phyloP scores from a whole-genome alignment of 2,113 vertebrate species.

The Eclectus roratus region DNA sequence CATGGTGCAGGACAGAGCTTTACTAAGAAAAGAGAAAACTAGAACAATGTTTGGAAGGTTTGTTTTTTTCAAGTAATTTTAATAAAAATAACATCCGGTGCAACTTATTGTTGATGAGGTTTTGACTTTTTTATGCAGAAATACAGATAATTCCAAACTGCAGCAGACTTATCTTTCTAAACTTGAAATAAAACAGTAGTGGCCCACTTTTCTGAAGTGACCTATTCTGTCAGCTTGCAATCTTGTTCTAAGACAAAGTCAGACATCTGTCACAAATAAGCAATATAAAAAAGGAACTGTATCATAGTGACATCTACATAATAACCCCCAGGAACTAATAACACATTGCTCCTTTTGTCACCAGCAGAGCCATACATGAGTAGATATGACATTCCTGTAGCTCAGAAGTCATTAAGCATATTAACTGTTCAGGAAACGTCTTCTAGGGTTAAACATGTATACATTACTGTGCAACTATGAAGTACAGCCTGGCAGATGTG shows the following conservation, averaged over 20 bases:
- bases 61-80: background rate
- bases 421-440: background rate
- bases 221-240: background rate
- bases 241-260: background rate
- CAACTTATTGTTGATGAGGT: background rate
- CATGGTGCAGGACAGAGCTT: background rate
- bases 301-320: background rate
- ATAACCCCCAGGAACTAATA: background rate
- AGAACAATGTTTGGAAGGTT: background rate
- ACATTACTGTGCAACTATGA: background rate
- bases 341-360: background rate
- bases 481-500: background rate
- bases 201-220: background rate
- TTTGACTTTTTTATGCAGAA: background rate
- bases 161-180: background rate
- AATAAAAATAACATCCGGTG: background rate
- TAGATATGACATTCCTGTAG: background rate
- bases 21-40: slow-evolving; percentile 1
- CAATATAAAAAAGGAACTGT: background rate
- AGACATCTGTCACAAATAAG: background rate
- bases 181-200: background rate
- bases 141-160: background rate
- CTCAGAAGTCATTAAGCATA: background rate
- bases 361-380: background rate
- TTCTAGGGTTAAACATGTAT: background rate